Evolutionary conservation across 2,888 invertebrate species (phyloP).

Genomic region (Nephrotoma guestfalica): DNA sequence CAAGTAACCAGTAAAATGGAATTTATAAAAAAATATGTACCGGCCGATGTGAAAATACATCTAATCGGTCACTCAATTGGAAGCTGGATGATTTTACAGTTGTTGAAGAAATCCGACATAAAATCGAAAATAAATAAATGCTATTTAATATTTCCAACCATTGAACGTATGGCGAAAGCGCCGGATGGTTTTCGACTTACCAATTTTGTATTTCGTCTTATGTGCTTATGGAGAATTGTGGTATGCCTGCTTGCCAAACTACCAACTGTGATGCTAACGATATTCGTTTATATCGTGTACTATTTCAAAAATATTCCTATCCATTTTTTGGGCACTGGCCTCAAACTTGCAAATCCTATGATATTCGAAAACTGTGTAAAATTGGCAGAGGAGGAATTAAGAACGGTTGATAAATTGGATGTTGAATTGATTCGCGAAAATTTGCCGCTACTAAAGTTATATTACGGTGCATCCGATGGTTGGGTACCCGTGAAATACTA

Average conservation of each 20-base stretch:
- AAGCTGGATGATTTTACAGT: conserved; percentile 62
- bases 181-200: conserved; percentile 59
- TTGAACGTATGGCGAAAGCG: conserved; percentile 66
- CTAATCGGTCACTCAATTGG: conserved; percentile 88
- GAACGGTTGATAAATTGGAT: conserved; percentile 52
- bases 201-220: conserved; percentile 40
- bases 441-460: conserved; percentile 52
- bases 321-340: conserved; percentile 35
- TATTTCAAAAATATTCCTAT: conserved; percentile 36
- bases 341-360: conserved; percentile 42
- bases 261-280: conserved; percentile 37
- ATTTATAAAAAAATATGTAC: conserved; percentile 60
- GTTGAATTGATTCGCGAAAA: conserved; percentile 40
- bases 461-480: conserved; percentile 63
- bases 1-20: conserved; percentile 64
- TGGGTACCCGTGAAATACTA: conserved; percentile 72
- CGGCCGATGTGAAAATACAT: conserved; percentile 56
- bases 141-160: conserved; percentile 72
- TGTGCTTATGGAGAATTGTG: conserved; percentile 33
- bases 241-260: conserved; percentile 37
- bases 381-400: conserved; percentile 69
- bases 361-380: conserved; percentile 49
- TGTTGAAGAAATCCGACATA: conserved; percentile 45
- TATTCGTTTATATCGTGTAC: conserved; percentile 42
- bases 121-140: conserved; percentile 41